Base-by-base conservation (phyloP, 1,140 invertebrate genomes). In the Chionoecetes opilio region DNA sequence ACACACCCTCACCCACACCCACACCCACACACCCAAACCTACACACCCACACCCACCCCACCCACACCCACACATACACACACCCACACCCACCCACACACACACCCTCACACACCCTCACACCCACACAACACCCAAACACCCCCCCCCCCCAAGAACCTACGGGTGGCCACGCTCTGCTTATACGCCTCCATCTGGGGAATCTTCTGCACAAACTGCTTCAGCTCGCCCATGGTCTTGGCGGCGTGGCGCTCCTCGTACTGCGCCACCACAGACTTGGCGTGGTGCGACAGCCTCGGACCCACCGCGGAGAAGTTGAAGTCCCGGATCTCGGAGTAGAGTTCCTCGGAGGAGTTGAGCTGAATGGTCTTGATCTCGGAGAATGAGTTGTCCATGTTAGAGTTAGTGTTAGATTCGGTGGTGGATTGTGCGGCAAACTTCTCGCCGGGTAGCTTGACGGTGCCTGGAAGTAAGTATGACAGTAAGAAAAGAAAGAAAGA, bases 271-370 rank as follows among this genome's bases (percentile, higher is more conserved):
- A 99, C 99, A 11, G 98, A 97, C 97, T 98, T 99, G 0, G 99
- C 99, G 97, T 99, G 99, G 96, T 98, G 98, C 87, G 98, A 99
- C 0, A 99, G 97, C 53, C 98, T 98, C 88, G 98, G 98, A 29
- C 99, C 99, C 34, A 99, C 98, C 94, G 98, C 98, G 97, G 99
- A 99, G 97, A 99, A 99, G 97, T 99, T 99, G 97, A 99, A 99
- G 97, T 99, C 99, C 84, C 99, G 98, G 75, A 99, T 97, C 97
- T 99, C 99, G 26, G 98, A 98, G 97, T 98, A 99, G 3, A 99
- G 97, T 97, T 99, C 98, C 97, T 99, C 99, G 2, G 98, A 98
- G 0, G 99, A 99, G 97, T 99, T 99, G 9, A 99, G 97, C 96
- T 99, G 98, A 38, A 99, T 98, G 96, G 98, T 98, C 97, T 99